Conservation (phyloP, 2,888 invertebrate genomes). For the Plagiodera versicolora region DNA sequence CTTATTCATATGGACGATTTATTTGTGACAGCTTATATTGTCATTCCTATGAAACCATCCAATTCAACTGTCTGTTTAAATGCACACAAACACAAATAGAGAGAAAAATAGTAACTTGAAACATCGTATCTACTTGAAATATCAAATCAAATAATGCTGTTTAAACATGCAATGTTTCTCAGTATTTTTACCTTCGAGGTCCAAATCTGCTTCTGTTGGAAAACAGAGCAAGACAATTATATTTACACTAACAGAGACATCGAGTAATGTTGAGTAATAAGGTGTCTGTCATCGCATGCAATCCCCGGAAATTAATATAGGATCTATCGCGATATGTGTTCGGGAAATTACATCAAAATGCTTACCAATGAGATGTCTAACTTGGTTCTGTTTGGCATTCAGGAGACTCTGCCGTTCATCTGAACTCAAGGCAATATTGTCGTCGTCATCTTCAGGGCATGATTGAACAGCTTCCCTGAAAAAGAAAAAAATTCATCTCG, state of each 20-base stretch:
- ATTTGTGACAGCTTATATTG: no score
- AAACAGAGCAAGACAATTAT: constrained; percentile 43
- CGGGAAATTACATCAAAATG: constrained; percentile 22
- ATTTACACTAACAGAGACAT: constrained; percentile 39
- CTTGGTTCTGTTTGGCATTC: constrained; percentile 77
- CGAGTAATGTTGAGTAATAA: constrained; percentile 11
- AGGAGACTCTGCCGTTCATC: constrained; percentile 78
- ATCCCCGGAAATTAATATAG: constrained; percentile 14
- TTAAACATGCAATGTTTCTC: constrained; percentile 28
- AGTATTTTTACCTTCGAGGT: constrained; percentile 54
- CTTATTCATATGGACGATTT: no score
- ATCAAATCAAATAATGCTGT: not conserved
- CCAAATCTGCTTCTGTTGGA: constrained; percentile 54
- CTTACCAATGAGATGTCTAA: constrained; percentile 79
- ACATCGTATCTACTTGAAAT: not conserved
- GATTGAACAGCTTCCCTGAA: constrained; percentile 74
- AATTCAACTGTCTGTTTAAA: not conserved
- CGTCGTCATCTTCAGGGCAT: constrained; percentile 82
- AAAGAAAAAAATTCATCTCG: not conserved
- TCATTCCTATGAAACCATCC: no score
- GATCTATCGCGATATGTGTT: not conserved
- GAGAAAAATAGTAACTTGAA: not conserved
- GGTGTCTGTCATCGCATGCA: constrained; percentile 15
- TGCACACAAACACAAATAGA: not conserved
- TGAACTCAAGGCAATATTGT: constrained; percentile 68